Evolutionary conservation across 2,888 invertebrate species (phyloP).

Genomic region (Rhopalosiphum nymphaeae): DNA sequence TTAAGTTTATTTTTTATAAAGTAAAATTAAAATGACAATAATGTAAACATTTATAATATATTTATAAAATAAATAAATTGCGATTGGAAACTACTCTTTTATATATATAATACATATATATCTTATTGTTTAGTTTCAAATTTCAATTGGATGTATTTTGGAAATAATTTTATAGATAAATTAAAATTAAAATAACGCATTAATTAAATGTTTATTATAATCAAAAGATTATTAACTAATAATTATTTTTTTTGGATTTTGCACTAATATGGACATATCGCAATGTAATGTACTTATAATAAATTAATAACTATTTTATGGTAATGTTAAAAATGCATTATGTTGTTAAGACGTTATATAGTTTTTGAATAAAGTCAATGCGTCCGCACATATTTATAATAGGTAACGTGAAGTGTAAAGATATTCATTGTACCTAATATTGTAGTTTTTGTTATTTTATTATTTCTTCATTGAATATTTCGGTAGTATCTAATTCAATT

Average conservation of each 20-base stretch:
- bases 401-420: neutral
- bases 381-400: neutral
- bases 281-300: neutral
- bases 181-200: neutral
- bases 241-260: neutral
- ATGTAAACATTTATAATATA: neutral
- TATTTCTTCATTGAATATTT: neutral
- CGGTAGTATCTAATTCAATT: neutral
- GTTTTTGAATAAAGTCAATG: neutral
- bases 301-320: neutral
- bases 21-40: neutral
- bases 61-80: neutral
- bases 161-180: too few relatives aligned
- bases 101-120: neutral
- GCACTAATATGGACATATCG: too few relatives aligned
- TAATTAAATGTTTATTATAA: neutral
- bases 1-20: neutral
- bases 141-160: neutral
- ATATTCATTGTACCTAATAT: neutral
- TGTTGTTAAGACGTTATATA: neutral
- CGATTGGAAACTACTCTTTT: neutral
- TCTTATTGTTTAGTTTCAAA: neutral
- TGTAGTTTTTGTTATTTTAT: neutral
- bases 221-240: neutral
- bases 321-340: neutral